phyloP scores from a whole-genome alignment of 2,888 invertebrate species.

The Zele albiditarsus region DNA sequence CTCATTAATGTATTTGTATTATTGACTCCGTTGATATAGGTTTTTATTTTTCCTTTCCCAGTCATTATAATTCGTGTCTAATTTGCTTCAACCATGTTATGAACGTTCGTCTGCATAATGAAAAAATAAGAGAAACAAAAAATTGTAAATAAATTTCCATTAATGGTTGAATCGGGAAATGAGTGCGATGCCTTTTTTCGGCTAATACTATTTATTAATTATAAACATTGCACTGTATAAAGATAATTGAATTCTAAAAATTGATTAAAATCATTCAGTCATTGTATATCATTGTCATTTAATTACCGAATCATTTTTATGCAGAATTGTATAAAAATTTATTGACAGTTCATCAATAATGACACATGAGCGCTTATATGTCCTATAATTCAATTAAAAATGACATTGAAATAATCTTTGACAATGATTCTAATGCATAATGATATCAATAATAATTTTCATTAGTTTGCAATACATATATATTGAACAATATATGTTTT shows the following conservation, averaged over 20 bases:
- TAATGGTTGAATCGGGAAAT: not conserved
- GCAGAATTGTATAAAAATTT: not conserved
- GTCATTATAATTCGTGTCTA: not conserved
- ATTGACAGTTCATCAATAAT: not conserved
- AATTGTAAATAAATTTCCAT: slow-evolving; percentile 16
- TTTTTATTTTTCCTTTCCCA: not conserved
- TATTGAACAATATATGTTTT: not conserved
- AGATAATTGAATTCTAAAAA: slow-evolving; percentile 1
- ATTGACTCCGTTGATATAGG: not conserved
- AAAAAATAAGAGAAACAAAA: slow-evolving; percentile 22
- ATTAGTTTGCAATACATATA: not conserved
- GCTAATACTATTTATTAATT: slow-evolving; percentile 25
- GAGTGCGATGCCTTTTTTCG: slow-evolving; percentile 1
- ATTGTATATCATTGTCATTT: not conserved
- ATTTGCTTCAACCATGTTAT: not conserved
- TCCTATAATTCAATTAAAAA: not conserved
- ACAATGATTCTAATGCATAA: not conserved
- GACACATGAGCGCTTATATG: not conserved
- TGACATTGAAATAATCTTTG: not conserved
- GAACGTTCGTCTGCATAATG: not conserved
- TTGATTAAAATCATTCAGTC: not conserved
- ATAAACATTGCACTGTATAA: slow-evolving; percentile 25
- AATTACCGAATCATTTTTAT: not conserved
- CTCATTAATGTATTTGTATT: not conserved
- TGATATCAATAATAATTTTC: slow-evolving; percentile 8